phyloP scores from a whole-genome alignment of 1,140 invertebrate species.

The Diachasma alloeum region DNA sequence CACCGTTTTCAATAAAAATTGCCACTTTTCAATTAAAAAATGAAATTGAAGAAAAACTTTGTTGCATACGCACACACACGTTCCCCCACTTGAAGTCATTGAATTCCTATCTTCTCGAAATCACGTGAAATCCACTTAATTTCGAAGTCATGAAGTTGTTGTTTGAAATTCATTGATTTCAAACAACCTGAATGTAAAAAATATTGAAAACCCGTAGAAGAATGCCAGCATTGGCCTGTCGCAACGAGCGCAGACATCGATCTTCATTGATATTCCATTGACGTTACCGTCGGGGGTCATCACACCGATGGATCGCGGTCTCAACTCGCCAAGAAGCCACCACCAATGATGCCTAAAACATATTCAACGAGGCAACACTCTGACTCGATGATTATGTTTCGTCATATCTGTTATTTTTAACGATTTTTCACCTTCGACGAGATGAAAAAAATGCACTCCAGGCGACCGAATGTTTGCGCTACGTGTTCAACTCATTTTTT shows the following conservation, averaged over 20 bases:
- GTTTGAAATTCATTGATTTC: no score
- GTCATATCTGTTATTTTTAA: conserved; percentile 3
- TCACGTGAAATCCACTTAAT: no score
- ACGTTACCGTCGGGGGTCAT: conserved; percentile 19
- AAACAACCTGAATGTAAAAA: not conserved
- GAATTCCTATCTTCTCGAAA: no score
- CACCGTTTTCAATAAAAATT: no score
- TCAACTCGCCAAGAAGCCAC: conserved; percentile 2
- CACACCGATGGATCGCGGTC: conserved; percentile 7
- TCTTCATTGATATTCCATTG: conserved; percentile 24
- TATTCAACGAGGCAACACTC: not conserved
- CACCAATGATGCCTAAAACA: not conserved
- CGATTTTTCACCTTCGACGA: not conserved
- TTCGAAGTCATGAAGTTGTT: no score
- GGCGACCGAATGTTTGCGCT: not conserved
- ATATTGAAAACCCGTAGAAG: not conserved
- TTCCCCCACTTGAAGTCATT: no score
- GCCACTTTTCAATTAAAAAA: no score
- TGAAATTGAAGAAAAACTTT: no score
- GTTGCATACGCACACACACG: no score
- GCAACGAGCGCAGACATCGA: conserved; percentile 6
- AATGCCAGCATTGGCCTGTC: not conserved
- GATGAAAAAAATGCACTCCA: not conserved
- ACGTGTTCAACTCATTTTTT: not conserved
- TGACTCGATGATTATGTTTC: not conserved